Conservation (phyloP, 92 coral and sea anemone species). For the Meandrina meandrites region DNA sequence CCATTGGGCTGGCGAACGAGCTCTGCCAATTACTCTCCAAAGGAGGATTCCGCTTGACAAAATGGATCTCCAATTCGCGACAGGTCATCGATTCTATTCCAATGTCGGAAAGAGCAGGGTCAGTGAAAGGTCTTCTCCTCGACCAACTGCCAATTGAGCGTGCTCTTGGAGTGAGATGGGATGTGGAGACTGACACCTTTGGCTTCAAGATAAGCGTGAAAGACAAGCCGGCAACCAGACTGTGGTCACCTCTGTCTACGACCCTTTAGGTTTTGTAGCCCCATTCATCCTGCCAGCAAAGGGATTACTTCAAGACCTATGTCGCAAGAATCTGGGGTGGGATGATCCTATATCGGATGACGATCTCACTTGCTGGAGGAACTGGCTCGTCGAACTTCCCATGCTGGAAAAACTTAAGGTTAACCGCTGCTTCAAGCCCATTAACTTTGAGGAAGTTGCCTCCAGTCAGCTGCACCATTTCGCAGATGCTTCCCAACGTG, state of each 20-base stretch:
- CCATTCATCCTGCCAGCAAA: slow-evolving; percentile 33
- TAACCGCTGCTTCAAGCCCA: slow-evolving; percentile 14
- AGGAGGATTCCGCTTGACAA: slow-evolving; percentile 53
- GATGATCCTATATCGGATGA: slow-evolving; percentile 23
- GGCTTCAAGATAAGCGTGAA: slow-evolving; percentile 20
- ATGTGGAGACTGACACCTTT: slow-evolving; percentile 28
- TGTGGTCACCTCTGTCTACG: slow-evolving; percentile 40
- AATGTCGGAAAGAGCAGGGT: slow-evolving; percentile 28
- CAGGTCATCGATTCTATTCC: slow-evolving; percentile 18
- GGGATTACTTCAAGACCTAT: slow-evolving; percentile 27
- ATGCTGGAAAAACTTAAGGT: slow-evolving; percentile 7
- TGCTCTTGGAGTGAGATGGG: slow-evolving; percentile 41
- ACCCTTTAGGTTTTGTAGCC: slow-evolving; percentile 33
- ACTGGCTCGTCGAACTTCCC: slow-evolving; percentile 9
- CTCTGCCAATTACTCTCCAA: slow-evolving; percentile 32
- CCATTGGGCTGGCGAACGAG: slow-evolving; percentile 12
- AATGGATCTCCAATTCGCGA: slow-evolving; percentile 27
- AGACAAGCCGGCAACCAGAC: slow-evolving; percentile 27
- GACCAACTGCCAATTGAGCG: slow-evolving; percentile 14
- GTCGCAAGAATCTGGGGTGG: slow-evolving; percentile 29
- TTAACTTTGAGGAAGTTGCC: neutral
- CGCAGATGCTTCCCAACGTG: neutral
- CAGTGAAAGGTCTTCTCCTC: slow-evolving; percentile 20
- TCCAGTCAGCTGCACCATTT: slow-evolving; percentile 1
- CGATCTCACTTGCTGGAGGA: neutral